Base-by-base conservation (phyloP, 2,797 vertebrate species). In the Lophotriccus pileatus region DNA sequence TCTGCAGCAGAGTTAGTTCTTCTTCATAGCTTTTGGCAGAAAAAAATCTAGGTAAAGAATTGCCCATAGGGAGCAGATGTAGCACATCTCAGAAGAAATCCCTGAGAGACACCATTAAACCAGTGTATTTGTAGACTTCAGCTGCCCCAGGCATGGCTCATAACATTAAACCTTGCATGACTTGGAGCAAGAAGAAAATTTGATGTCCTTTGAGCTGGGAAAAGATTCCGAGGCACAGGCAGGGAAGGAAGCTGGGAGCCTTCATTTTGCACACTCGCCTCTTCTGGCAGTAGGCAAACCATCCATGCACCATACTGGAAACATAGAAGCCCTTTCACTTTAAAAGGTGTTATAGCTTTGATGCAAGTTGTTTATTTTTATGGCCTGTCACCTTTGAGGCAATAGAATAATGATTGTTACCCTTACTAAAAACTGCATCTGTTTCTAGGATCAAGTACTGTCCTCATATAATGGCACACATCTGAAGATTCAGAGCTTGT, bases 361-460 rank as follows among this genome's bases (percentile, higher is more conserved):
- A 18, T 72, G 60, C 28, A 77, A 77, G 41, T 44, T 94, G 44
- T 79, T 89, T 66, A 39, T 89, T 95, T 95, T 89, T 83, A 82
- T 64, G 46, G 18, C 27, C 30, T 50, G 12, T 41, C 27, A 70
- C 17, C 11, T 79, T 49, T 66, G 52, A 84, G 55, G 32, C 52
- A 89, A 44, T 4, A 87, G 56, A 83, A 87, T 64, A 89, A 77
- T 36, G 10, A 64, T n/a, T 67, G 72, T 62, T 90, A 64, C 13
- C 37, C 15, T 53, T 64, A 43, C 27, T 47, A 68, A 74, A 87
- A 92, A 72, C 7, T 9, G 4, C 66, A 52, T 79, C 69, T 73
- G 39, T 49, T 46, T 84, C 52, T 2, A 6, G 36, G 52, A 87
- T 82, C 74, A 60, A 88, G 68, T 20, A 36, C 30, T 55, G 28